Conservation (phyloP, 2,888 invertebrate species). For the Calliphora vomitoria region DNA sequence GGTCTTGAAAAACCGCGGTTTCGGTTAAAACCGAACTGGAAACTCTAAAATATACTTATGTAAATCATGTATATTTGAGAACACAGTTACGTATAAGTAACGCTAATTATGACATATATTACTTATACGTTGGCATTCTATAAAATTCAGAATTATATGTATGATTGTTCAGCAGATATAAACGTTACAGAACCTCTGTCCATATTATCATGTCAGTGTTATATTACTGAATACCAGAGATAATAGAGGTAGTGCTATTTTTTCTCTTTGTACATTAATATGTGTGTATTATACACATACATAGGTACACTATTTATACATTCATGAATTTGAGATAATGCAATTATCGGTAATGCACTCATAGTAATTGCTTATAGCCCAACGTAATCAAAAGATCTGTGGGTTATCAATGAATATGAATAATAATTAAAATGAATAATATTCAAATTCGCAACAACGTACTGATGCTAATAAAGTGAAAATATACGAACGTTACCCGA, state of each 20-base stretch:
- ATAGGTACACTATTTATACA: neutral
- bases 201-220: neutral
- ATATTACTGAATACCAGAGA: neutral
- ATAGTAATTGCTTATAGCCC: neutral
- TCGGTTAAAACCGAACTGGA: too few species aligned
- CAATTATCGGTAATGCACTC: neutral
- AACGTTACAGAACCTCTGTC: neutral
- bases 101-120: too few species aligned
- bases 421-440: neutral
- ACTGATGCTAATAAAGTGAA: too few species aligned
- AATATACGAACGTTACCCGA: too few species aligned
- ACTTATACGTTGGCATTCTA: too few species aligned
- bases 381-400: neutral
- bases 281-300: too few species aligned
- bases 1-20: too few species aligned
- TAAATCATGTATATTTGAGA: too few species aligned
- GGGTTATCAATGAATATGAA: conserved; percentile 26
- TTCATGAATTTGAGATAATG: neutral
- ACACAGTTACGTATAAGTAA: neutral
- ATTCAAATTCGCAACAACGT: neutral
- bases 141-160: too few species aligned
- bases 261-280: too few species aligned
- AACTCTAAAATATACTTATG: too few species aligned
- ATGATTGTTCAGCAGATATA: neutral
- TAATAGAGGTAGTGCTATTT: too few species aligned